A percentile compares a stretch with the other conserved stretches of the same genome.
Evolutionary conservation across 2,888 invertebrate species (phyloP).

Genomic region (Geotrupes spiniger): DNA sequence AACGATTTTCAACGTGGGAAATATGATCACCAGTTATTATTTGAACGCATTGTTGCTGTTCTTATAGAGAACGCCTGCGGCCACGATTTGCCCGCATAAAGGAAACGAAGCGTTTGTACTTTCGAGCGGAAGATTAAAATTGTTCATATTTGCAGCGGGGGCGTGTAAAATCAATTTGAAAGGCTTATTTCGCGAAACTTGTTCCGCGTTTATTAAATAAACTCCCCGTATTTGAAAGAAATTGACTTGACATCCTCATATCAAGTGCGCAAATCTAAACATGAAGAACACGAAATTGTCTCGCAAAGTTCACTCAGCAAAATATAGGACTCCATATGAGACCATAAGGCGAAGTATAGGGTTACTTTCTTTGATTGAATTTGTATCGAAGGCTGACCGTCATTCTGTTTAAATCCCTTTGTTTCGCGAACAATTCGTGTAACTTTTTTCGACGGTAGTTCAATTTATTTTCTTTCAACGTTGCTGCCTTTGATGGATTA

Average conservation of each 20-base stretch:
- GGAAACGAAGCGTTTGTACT: too few relatives aligned
- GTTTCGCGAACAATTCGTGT: too few relatives aligned
- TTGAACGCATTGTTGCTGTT: too few relatives aligned
- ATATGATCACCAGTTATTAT: too few relatives aligned
- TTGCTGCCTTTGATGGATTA: too few relatives aligned
- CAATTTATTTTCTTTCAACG: too few relatives aligned
- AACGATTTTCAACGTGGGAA: too few relatives aligned
- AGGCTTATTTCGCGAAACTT: too few relatives aligned
- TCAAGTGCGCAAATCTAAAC: too few relatives aligned
- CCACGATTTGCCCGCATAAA: too few relatives aligned
- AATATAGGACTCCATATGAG: conserved; percentile 19
- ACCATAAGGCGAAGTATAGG: conserved; percentile 2
- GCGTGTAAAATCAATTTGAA: conserved; percentile 22
- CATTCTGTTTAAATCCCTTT: background rate
- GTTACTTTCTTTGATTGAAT: background rate
- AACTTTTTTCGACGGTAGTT: too few relatives aligned
- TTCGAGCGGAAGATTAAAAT: conserved; percentile 17
- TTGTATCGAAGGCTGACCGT: background rate
- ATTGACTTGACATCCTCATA: conserved; percentile 12
- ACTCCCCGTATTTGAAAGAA: conserved; percentile 10
- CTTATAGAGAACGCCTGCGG: too few relatives aligned
- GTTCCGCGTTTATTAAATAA: conserved; percentile 20
- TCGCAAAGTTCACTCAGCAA: conserved; percentile 23
- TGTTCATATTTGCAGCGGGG: conserved; percentile 15
- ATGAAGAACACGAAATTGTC: background rate